phyloP scores from a whole-genome alignment of 2,797 vertebrate species.

The Schizopygopsis malacanthus region DNA sequence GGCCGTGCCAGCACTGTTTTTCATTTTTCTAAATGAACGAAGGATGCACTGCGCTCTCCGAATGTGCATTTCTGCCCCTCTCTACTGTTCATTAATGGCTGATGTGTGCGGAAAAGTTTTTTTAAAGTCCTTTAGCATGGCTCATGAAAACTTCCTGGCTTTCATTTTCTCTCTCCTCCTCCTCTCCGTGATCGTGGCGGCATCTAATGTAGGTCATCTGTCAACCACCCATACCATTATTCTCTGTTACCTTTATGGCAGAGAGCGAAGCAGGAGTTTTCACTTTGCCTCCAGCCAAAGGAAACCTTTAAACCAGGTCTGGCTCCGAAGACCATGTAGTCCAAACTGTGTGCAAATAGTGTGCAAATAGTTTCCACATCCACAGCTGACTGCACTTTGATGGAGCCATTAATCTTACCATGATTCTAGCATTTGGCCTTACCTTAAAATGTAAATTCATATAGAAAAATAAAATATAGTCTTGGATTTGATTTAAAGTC shows the following conservation, averaged over 20 bases:
- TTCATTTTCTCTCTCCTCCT: conserved; percentile 21
- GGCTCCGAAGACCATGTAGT: conserved; percentile 44
- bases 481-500: background rate
- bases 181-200: conserved; percentile 35
- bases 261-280: conserved; percentile 51
- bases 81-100: conserved; percentile 74
- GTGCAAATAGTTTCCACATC: conserved; percentile 26
- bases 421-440: conserved; percentile 8
- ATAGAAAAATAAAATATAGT: background rate
- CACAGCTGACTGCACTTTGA: conserved; percentile 20
- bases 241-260: conserved; percentile 63
- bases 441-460: background rate
- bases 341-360: conserved; percentile 48
- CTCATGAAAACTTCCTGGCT: conserved; percentile 69
- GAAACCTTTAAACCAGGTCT: conserved; percentile 60
- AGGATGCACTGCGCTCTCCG: conserved; percentile 16
- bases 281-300: conserved; percentile 58
- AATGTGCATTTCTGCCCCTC: conserved; percentile 71
- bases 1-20: conserved; percentile 23
- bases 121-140: conserved; percentile 71
- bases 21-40: conserved; percentile 46
- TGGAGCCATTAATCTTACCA: conserved; percentile 31
- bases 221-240: conserved; percentile 70
- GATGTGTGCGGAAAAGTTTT: conserved; percentile 71
- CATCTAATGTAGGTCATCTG: conserved; percentile 68